Conservation (phyloP, 2,797 vertebrate genomes). For the Nannoperca australis region DNA sequence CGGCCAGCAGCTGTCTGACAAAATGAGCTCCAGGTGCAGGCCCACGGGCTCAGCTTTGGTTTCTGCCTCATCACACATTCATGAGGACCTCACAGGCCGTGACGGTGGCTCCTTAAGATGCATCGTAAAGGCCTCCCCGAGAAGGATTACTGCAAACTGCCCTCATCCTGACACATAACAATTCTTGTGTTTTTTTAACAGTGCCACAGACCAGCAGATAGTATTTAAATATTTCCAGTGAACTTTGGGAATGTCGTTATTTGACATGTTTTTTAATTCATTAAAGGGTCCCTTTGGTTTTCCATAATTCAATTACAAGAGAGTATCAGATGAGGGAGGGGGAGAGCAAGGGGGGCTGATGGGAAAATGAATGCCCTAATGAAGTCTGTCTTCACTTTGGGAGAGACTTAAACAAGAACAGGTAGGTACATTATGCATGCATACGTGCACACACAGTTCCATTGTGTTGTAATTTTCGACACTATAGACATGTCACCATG, state of each 20-base stretch:
- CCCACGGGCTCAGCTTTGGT: constrained; percentile 69
- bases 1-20: constrained; percentile 72
- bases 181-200: background rate
- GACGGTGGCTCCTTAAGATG: constrained; percentile 52
- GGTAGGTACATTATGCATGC: background rate
- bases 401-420: constrained; percentile 69
- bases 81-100: constrained; percentile 60
- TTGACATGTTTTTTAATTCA: background rate
- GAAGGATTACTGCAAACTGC: background rate
- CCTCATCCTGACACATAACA: background rate
- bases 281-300: constrained; percentile 29
- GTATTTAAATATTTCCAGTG: background rate
- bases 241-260: background rate
- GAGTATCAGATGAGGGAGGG: constrained; percentile 25
- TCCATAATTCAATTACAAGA: constrained; percentile 60
- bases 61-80: constrained; percentile 83
- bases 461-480: constrained; percentile 3
- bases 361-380: constrained; percentile 65
- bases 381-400: constrained; percentile 55
- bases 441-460: constrained; percentile 15
- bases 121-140: background rate
- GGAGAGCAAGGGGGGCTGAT: constrained; percentile 1
- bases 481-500: background rate
- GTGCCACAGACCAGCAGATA: background rate
- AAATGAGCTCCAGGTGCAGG: constrained; percentile 60